Conservation (phyloP, 2,113 vertebrate genomes). For the Erpornis zantholeuca region DNA sequence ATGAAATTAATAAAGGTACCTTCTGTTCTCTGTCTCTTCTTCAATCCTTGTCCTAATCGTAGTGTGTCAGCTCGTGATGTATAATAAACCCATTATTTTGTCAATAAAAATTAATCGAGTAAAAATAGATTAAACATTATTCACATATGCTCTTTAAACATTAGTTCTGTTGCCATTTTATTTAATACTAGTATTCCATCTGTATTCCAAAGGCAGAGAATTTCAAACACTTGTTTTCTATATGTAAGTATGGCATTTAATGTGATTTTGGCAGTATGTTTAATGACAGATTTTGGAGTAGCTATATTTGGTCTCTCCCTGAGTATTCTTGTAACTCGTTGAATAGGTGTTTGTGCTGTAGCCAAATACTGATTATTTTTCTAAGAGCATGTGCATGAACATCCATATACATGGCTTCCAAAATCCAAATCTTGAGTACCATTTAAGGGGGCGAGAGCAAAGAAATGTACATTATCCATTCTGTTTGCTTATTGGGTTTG, state of each 20-base stretch:
- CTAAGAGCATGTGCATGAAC: background rate
- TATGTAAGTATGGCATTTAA: conserved; percentile 44
- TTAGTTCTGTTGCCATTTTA: conserved; percentile 3
- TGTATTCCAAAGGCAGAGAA: background rate
- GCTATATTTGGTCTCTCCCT: conserved; percentile 54
- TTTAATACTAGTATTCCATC: conserved; percentile 12
- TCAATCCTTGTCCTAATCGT: background rate
- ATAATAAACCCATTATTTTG: conserved; percentile 10
- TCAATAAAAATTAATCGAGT: conserved; percentile 12
- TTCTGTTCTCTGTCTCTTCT: background rate
- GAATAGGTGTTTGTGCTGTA: conserved; percentile 53
- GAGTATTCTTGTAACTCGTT: conserved; percentile 35
- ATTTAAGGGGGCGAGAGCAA: background rate
- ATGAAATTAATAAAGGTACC: background rate
- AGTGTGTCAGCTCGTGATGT: background rate
- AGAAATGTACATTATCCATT: background rate
- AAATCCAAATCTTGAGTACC: background rate
- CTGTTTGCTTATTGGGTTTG: background rate
- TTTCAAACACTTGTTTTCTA: conserved; percentile 29
- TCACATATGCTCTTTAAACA: conserved; percentile 10
- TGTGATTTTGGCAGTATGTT: conserved; percentile 58
- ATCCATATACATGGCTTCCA: background rate
- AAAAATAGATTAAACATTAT: conserved; percentile 31
- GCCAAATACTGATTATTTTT: conserved; percentile 40
- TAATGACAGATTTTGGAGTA: conserved; percentile 57